A percentile compares a stretch with the other conserved stretches of the same genome.
phyloP scores from a whole-genome alignment of 2,888 invertebrate genomes.

The Trichogramma dendrolimi region DNA sequence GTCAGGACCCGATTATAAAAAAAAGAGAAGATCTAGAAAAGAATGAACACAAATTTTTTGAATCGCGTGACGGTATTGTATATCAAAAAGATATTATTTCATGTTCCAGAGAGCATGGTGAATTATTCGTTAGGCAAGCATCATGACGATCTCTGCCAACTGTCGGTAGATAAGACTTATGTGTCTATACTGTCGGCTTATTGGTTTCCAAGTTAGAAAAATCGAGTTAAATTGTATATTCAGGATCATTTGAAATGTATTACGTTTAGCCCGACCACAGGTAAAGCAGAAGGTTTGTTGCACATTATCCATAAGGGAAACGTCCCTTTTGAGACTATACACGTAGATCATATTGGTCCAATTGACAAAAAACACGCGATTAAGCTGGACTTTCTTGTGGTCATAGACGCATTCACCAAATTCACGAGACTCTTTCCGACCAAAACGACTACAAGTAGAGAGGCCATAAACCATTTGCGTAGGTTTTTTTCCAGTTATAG shows the following conservation, averaged over 20 bases:
- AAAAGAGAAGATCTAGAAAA: slow-evolving; percentile 24
- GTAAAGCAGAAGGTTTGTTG: slow-evolving; percentile 36
- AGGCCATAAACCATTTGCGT: background rate
- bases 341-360: slow-evolving; percentile 37
- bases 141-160: slow-evolving; percentile 27
- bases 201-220: slow-evolving; percentile 31
- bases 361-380: slow-evolving; percentile 24
- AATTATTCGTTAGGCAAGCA: slow-evolving; percentile 23
- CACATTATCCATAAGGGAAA: slow-evolving; percentile 35
- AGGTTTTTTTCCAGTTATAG: background rate
- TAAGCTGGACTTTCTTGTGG: slow-evolving; percentile 20
- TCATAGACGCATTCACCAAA: slow-evolving; percentile 26
- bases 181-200: slow-evolving; percentile 25
- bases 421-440: slow-evolving; percentile 14
- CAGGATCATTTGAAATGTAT: slow-evolving; percentile 39
- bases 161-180: slow-evolving; percentile 24
- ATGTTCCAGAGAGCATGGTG: slow-evolving; percentile 26
- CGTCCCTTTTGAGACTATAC: slow-evolving; percentile 34
- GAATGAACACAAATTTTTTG: slow-evolving; percentile 26
- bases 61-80: slow-evolving; percentile 30
- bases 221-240: slow-evolving; percentile 34
- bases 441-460: slow-evolving; percentile 7
- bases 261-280: slow-evolving; percentile 26
- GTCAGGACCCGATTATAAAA: slow-evolving; percentile 21
- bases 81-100: slow-evolving; percentile 30